Evolutionary conservation across 2,888 invertebrate genomes (phyloP).

Genomic region (Polydesmus complanatus): DNA sequence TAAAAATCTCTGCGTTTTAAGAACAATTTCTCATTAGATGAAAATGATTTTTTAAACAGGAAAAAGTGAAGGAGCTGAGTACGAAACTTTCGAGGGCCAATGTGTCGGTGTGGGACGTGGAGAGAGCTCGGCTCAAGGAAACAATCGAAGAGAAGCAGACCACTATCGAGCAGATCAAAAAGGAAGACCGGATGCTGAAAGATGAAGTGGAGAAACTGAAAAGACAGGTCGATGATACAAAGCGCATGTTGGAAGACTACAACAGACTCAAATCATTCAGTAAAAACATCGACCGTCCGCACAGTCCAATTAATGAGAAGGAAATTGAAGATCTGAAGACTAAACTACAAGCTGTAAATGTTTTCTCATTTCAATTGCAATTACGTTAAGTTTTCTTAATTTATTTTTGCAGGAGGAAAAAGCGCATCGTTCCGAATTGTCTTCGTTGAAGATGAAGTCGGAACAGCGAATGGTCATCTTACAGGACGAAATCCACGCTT

Average conservation of each 20-base stretch:
- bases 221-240: slow-evolving; percentile 53
- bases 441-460: slow-evolving; percentile 65
- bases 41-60: slow-evolving; percentile 28
- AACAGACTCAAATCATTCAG: slow-evolving; percentile 67
- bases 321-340: slow-evolving; percentile 41
- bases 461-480: slow-evolving; percentile 69
- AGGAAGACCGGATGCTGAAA: slow-evolving; percentile 49
- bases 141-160: slow-evolving; percentile 58
- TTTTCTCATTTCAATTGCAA: neutral
- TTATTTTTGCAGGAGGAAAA: slow-evolving; percentile 50
- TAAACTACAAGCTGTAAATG: slow-evolving; percentile 10
- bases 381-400: slow-evolving; percentile 1
- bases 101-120: slow-evolving; percentile 43
- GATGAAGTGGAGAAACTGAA: slow-evolving; percentile 47
- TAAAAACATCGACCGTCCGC: slow-evolving; percentile 51
- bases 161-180: slow-evolving; percentile 53
- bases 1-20: neutral
- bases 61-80: slow-evolving; percentile 37
- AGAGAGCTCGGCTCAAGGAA: slow-evolving; percentile 52
- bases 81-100: slow-evolving; percentile 23
- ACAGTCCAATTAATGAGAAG: slow-evolving; percentile 56
- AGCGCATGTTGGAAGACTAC: slow-evolving; percentile 62
- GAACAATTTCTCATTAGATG: neutral
- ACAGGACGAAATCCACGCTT: slow-evolving; percentile 63
- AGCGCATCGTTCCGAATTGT: slow-evolving; percentile 58